phyloP scores from a whole-genome alignment of 64 coral and sea anemone species.

The Montipora sp. region DNA sequence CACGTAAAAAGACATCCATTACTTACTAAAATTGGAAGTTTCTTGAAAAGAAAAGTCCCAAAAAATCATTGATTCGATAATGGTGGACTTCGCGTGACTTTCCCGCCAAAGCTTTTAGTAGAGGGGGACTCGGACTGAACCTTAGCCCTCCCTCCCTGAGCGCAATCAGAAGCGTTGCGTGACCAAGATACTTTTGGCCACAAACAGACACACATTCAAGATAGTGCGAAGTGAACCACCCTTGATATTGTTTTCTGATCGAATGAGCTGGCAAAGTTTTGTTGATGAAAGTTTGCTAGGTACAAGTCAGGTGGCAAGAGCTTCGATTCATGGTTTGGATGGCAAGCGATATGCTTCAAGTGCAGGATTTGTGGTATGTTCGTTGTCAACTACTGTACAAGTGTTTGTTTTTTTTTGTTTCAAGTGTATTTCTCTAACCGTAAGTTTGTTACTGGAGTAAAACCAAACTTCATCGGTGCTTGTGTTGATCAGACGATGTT shows the following conservation, averaged over 20 bases:
- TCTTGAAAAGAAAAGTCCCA: too few relatives aligned
- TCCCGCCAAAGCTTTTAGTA: slow-evolving; percentile 76
- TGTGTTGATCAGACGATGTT: background rate
- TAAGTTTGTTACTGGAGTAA: too few relatives aligned
- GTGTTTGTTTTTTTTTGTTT: background rate
- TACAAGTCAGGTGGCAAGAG: slow-evolving; percentile 95
- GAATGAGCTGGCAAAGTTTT: slow-evolving; percentile 98
- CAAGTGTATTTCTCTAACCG: background rate
- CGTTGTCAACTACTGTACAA: background rate
- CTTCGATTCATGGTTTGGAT: slow-evolving; percentile 91
- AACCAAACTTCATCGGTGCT: too few relatives aligned
- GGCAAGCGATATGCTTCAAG: slow-evolving; percentile 84
- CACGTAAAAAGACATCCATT: slow-evolving; percentile 94
- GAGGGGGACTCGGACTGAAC: background rate
- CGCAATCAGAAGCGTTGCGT: background rate
- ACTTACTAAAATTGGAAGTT: background rate
- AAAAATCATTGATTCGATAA: background rate
- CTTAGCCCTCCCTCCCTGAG: background rate
- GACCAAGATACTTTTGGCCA: background rate
- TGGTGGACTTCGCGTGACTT: slow-evolving; percentile 35
- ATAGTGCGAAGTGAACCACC: background rate
- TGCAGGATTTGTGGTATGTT: slow-evolving; percentile 90
- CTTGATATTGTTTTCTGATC: background rate
- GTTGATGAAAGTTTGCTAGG: slow-evolving; percentile 95
- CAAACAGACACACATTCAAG: too few relatives aligned